Base-by-base conservation (phyloP, 2,113 vertebrate genomes). In the Cyphomyrus discorhynchus region DNA sequence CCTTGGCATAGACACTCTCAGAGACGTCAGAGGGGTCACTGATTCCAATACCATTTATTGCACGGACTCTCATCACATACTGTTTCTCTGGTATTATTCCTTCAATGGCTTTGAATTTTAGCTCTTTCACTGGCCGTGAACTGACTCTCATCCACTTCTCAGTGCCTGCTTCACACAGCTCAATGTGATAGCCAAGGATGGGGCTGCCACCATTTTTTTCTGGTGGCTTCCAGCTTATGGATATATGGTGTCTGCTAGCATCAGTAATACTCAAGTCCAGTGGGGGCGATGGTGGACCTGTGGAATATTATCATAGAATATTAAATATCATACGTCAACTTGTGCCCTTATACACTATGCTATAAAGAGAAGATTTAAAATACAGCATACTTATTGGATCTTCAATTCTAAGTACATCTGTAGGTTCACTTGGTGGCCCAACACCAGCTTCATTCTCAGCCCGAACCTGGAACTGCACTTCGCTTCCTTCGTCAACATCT, bases 141-240 rank as follows among this genome's bases (percentile, higher is more conserved):
- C 98, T 99, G 62, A 99, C 96, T 90, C 98, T 92, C 93, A 99
- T 97, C 98, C 98, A 99, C 92, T 99, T 99, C 92, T 99, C 98
- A 15, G 98, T 97, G 91, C 97, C 97, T 80, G 97, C 97, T 94
- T 99, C 98, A 0, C 98, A 97, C 93, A 99, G 96, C 93, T 99
- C 98, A 92, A 99, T 95, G 39, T 99, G 97, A 93, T 99, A 99
- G 24, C 98, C 98, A 53, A 97, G 97, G 88, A 99, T 95, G 0
- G 97, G 98, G 91, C 96, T 97, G 91, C 98, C 98, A 0, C 98
- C 98, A 53, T 98, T 97, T 94, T 98, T 99, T 90, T 94, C 95
- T 42, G 98, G 98, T 90, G 97, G 96, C 90, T 98, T 99, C 98
- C 98, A 99, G 87, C 96, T 95, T 91, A 99, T 97, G 17, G 96